Conservation (phyloP, 2,113 vertebrate genomes). For the Coptodon bakossiorum region DNA sequence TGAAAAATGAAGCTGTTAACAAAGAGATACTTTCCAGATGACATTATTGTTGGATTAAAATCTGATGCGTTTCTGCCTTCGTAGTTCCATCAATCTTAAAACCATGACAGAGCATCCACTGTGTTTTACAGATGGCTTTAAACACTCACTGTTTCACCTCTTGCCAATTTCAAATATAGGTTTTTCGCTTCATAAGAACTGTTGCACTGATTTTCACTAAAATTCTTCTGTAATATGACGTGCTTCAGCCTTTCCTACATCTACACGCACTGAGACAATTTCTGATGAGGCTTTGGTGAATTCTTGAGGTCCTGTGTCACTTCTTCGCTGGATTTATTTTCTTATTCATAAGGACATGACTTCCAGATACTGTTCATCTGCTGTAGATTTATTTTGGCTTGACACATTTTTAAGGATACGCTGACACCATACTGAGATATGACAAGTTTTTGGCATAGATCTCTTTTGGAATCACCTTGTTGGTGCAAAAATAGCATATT, state of each 20-base stretch:
- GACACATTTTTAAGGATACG: neutral
- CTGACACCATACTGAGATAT: neutral
- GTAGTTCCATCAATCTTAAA: neutral
- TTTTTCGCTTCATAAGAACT: neutral
- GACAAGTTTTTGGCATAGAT: neutral
- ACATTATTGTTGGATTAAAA: neutral
- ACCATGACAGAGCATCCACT: neutral
- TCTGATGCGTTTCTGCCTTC: rapidly evolving
- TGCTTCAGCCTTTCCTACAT: neutral
- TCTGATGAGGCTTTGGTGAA: neutral
- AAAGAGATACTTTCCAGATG: neutral
- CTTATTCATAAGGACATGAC: neutral
- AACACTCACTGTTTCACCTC: neutral
- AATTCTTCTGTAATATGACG: neutral
- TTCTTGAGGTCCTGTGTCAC: neutral
- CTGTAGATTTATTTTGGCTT: neutral
- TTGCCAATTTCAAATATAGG: neutral
- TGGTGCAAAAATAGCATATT: neutral
- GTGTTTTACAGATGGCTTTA: neutral
- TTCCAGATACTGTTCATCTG: neutral
- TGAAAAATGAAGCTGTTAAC: neutral
- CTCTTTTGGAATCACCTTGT: neutral
- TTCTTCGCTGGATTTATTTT: neutral
- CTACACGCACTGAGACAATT: neutral
- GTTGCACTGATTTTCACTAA: neutral